A percentile compares a stretch with the other conserved stretches of the same genome.
Evolutionary conservation across 2,797 vertebrate species (phyloP).

Genomic region (Discoglossus pictus): DNA sequence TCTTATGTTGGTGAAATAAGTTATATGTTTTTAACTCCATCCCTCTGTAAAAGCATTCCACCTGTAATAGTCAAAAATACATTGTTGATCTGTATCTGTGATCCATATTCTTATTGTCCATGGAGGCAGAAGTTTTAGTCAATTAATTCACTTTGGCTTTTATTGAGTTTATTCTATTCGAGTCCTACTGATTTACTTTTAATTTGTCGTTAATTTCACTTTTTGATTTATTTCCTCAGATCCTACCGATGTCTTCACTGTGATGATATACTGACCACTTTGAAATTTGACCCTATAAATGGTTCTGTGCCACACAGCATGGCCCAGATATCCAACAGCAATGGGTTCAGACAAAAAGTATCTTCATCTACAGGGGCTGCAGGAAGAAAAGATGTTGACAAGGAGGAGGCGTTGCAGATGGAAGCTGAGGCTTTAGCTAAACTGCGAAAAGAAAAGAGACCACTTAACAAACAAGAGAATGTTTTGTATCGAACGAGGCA

Average conservation of each 20-base stretch:
- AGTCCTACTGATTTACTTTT: too few species aligned
- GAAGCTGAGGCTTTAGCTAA: slow-evolving; percentile 94
- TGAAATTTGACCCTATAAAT: slow-evolving; percentile 65
- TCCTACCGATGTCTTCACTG: slow-evolving; percentile 69
- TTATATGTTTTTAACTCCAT: too few species aligned
- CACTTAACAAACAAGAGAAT: slow-evolving; percentile 61
- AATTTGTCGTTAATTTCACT: neutral
- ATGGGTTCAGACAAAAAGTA: slow-evolving; percentile 82
- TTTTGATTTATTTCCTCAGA: slow-evolving; percentile 51
- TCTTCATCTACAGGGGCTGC: slow-evolving; percentile 64
- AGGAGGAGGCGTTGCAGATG: slow-evolving; percentile 97
- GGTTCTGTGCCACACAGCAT: slow-evolving; percentile 78
- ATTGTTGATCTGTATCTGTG: too few species aligned
- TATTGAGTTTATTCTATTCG: too few species aligned
- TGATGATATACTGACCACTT: slow-evolving; percentile 40
- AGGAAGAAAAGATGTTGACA: slow-evolving; percentile 85
- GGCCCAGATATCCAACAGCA: slow-evolving; percentile 92
- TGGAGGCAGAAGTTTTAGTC: too few species aligned
- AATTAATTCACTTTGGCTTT: too few species aligned
- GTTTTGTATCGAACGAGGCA: slow-evolving; percentile 61
- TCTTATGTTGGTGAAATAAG: too few species aligned
- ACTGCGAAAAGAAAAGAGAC: slow-evolving; percentile 82
- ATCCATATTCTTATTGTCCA: too few species aligned
- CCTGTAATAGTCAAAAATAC: too few species aligned
- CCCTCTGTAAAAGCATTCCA: too few species aligned